These are phyloP conservation scores for Argyresthia goedartella DNA, from an alignment of 2,888 invertebrate genomes.

Conservation along the genomic window DNA sequence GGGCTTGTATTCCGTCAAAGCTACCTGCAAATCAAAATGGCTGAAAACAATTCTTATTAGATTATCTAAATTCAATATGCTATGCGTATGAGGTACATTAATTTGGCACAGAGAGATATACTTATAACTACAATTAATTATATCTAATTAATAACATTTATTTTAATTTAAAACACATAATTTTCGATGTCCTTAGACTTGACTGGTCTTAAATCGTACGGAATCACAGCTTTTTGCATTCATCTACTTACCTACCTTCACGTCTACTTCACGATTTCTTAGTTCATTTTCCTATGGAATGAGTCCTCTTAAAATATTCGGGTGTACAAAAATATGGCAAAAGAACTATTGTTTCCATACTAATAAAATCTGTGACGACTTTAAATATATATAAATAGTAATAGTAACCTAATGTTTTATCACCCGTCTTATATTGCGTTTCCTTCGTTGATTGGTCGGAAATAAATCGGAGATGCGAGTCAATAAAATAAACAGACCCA, in stretches of 20 bases:
- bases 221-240: constrained; percentile 68
- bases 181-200: constrained; percentile 69
- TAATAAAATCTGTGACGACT: constrained; percentile 9
- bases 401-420: not conserved
- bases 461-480: not conserved
- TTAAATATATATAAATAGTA: too few species aligned
- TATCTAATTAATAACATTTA: constrained; percentile 48
- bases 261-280: constrained; percentile 51
- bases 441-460: constrained; percentile 3
- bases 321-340: constrained; percentile 55
- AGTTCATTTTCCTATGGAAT: constrained; percentile 43
- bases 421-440: constrained; percentile 2
- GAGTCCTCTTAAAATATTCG: constrained; percentile 43
- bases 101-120: constrained; percentile 84
- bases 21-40: constrained; percentile 14
- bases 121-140: constrained; percentile 60
- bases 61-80: constrained; percentile 50
- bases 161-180: constrained; percentile 52
- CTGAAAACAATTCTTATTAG: constrained; percentile 48
- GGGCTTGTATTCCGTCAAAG: too few species aligned
- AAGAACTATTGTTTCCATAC: constrained; percentile 19
- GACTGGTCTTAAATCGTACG: constrained; percentile 68
- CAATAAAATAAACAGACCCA: too few species aligned
- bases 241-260: constrained; percentile 61
- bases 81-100: constrained; percentile 81